Evolutionary conservation across 1,140 invertebrate genomes (phyloP).

Genomic region (Heliconius eleuchia): DNA sequence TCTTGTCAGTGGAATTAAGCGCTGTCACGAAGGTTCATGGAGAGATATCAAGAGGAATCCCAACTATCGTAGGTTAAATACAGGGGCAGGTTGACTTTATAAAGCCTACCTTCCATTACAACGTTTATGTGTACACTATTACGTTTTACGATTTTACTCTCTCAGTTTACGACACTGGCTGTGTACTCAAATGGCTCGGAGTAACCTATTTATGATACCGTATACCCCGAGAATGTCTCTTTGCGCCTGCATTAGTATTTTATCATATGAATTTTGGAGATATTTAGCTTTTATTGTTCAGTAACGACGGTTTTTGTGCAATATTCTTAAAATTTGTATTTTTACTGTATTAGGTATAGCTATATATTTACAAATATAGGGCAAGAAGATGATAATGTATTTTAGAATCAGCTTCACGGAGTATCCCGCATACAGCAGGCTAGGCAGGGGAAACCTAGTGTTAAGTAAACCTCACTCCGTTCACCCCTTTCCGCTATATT

Average conservation of each 20-base stretch:
- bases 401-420: too few relatives aligned
- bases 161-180: constrained; percentile 20
- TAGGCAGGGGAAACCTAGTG: too few relatives aligned
- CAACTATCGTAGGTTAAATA: constrained; percentile 25
- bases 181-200: constrained; percentile 14
- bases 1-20: constrained; percentile 13
- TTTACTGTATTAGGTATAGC: neutral
- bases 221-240: neutral
- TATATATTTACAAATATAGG: too few relatives aligned
- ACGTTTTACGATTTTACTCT: constrained; percentile 28
- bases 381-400: too few relatives aligned
- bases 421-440: too few relatives aligned
- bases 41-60: constrained; percentile 17
- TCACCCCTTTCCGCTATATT: too few relatives aligned
- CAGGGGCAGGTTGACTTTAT: constrained; percentile 21
- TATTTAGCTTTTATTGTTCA: neutral
- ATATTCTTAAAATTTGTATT: neutral
- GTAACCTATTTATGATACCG: neutral
- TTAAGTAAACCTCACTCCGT: too few relatives aligned
- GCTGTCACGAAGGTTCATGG: constrained; percentile 13
- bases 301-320: neutral
- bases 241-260: neutral
- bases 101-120: constrained; percentile 29
- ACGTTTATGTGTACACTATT: constrained; percentile 25
- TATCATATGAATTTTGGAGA: neutral